These are phyloP conservation scores for Drosophila diplacantha DNA, from an alignment of 2,888 invertebrate species.

Conservation along the genomic window DNA sequence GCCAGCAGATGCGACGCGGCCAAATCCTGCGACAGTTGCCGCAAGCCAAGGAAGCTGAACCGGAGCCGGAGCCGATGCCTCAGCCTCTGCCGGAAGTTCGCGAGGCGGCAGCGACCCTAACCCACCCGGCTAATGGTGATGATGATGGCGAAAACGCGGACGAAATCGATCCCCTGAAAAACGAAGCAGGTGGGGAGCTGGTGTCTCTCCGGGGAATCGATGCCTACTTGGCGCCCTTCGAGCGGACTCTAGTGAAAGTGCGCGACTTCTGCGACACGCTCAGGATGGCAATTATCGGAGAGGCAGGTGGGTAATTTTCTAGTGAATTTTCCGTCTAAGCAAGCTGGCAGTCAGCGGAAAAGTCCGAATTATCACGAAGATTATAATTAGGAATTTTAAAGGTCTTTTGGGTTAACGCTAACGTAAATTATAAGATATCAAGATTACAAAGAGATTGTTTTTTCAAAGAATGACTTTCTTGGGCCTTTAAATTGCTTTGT, in stretches of 20 bases:
- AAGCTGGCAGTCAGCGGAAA: constrained; percentile 1
- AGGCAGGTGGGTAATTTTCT: constrained; percentile 29
- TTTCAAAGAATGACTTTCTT: background rate
- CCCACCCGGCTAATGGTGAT: constrained; percentile 25
- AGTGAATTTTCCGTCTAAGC: constrained; percentile 9
- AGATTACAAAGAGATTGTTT: background rate
- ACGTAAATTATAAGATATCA: background rate
- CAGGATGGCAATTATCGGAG: constrained; percentile 57
- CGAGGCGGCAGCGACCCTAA: constrained; percentile 27
- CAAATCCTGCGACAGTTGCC: constrained; percentile 40
- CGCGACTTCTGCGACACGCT: constrained; percentile 60
- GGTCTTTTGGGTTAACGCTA: no score
- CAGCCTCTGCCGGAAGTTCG: constrained; percentile 57
- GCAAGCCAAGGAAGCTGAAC: constrained; percentile 31
- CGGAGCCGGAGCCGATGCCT: constrained; percentile 61
- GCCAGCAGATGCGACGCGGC: constrained; percentile 50
- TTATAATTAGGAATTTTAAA: background rate
- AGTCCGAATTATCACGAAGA: background rate
- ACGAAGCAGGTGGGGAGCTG: constrained; percentile 7
- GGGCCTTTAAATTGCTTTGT: background rate
- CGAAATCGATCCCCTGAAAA: constrained; percentile 12
- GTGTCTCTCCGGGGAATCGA: constrained; percentile 33
- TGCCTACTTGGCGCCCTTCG: constrained; percentile 56
- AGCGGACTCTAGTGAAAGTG: constrained; percentile 56
- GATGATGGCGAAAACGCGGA: constrained; percentile 13